Evolutionary conservation across 2,113 vertebrate species (phyloP), one percentile per base, ranked within the genome.

Genomic region (Solea senegalensis): DNA sequence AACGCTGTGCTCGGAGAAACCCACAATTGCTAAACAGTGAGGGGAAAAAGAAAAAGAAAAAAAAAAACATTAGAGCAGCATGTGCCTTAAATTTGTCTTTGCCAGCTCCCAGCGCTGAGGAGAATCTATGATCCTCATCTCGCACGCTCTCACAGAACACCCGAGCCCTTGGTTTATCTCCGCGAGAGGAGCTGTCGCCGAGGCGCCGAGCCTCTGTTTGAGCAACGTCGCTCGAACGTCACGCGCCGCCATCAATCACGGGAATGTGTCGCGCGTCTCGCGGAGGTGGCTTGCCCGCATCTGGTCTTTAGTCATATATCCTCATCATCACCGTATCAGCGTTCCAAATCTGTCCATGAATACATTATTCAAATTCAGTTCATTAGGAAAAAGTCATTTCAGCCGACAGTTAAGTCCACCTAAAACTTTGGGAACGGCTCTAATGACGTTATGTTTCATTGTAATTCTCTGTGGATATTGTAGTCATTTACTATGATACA

Each of bases 281-380:
- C 86, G 60, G 85, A 90, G 83, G 89, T 88, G 83, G 76, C 87
- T 80, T 28, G 84, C 79, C 21, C 67, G 14, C 88, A 87, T 92
- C 88, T 92, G 88, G 72, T 84, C 88, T 85, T 84, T 13, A 79
- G 74, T 83, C 88, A 84, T 91, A 89, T 82, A 89, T 91, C 84
- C 86, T 89, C 80, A 88, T 90, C 86, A 85, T 80, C 70, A 65
- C 66, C 67, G 21, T 73, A 82, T 82, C 84, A 62, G 71, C 34
- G 76, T 61, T 82, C 84, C 86, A 68, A 85, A 88, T 90, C 84
- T 78, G 87, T 83, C 75, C 21, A 15, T 10, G 64, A 80, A 90
- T 88, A 76, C 88, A 90, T 90, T 89, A 90, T 89, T 91, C 87
- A 90, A 87, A 90, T 90, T 84, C 57, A 76, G 65, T 86, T 91